Percentiles rank a stretch among this genome's conserved stretches.
Conservation (phyloP, 2,113 vertebrate genomes). For the Gyps fulvus region DNA sequence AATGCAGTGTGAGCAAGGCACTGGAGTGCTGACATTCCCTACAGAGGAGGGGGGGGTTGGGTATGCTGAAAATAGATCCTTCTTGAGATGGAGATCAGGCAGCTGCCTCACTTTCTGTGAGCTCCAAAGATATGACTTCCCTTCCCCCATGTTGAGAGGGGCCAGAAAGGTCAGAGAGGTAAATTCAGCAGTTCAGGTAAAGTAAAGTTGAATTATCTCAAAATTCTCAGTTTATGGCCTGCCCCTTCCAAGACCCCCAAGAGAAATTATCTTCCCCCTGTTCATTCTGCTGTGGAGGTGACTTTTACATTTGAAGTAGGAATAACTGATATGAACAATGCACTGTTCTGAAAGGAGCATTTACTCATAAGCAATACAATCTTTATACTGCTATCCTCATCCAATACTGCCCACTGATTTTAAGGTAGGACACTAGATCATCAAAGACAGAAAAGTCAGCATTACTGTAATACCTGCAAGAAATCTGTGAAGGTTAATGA, state of each 20-base stretch:
- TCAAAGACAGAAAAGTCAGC: neutral
- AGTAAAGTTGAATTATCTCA: neutral
- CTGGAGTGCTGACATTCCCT: neutral
- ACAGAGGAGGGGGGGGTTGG: neutral
- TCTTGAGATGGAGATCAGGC: neutral
- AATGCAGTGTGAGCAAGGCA: neutral
- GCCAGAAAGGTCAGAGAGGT: neutral
- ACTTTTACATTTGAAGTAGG: neutral
- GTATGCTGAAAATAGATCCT: neutral
- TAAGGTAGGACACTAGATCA: neutral
- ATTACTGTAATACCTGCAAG: neutral
- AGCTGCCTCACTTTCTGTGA: neutral
- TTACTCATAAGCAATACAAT: neutral
- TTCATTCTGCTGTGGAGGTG: neutral
- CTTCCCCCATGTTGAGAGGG: neutral
- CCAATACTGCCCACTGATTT: neutral
- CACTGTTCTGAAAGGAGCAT: neutral
- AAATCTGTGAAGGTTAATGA: neutral
- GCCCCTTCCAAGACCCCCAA: neutral
- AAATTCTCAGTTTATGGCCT: neutral
- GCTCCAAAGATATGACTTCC: neutral
- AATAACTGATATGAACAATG: neutral
- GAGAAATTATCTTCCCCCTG: neutral
- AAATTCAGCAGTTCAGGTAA: neutral
- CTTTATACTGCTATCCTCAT: neutral